phyloP scores from a whole-genome alignment of 2,888 invertebrate species.

The Microctonus aethiopoides region DNA sequence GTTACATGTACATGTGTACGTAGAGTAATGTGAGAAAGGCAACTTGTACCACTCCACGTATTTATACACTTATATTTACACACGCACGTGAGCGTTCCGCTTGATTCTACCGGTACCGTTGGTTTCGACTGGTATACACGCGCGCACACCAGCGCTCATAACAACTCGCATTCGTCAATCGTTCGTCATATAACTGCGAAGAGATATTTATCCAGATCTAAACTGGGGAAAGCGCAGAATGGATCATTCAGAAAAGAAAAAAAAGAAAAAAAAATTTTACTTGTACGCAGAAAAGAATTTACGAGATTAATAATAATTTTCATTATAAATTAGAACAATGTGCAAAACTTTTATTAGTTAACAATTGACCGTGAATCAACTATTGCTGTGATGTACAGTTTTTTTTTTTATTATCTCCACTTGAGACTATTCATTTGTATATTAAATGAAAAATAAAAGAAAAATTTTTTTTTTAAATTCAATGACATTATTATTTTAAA shows the following conservation, averaged over 20 bases:
- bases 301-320: too few species aligned
- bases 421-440: too few species aligned
- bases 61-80: slow-evolving; percentile 25
- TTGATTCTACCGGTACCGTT: slow-evolving; percentile 36
- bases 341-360: too few species aligned
- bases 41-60: slow-evolving; percentile 3
- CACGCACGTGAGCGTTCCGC: slow-evolving; percentile 33
- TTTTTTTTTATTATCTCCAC: too few species aligned
- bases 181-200: not conserved
- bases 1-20: not conserved
- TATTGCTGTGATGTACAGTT: too few species aligned
- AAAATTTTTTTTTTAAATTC: too few species aligned
- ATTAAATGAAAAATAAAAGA: too few species aligned
- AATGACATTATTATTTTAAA: too few species aligned
- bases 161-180: slow-evolving; percentile 10
- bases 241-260: not conserved
- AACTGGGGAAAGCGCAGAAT: not conserved
- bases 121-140: slow-evolving; percentile 5
- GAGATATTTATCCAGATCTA: not conserved
- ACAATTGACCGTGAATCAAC: too few species aligned
- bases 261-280: too few species aligned
- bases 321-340: too few species aligned
- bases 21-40: not conserved
- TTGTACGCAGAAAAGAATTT: too few species aligned
- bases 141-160: not conserved